Conservation (phyloP, 92 coral and sea anemone species). For the Umimayanthus chanpuru region DNA sequence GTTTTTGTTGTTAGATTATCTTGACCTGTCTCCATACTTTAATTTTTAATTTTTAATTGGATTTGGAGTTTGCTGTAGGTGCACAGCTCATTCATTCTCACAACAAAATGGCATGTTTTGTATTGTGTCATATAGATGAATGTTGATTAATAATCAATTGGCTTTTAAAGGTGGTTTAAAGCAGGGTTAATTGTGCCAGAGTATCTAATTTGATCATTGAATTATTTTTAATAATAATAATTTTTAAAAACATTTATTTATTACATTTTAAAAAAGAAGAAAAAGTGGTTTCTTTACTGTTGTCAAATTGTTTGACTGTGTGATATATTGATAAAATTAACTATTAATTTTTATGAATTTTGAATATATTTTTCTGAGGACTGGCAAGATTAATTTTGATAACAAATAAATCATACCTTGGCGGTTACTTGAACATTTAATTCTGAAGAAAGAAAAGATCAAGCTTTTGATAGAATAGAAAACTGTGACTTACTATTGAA, state of each 20-base stretch:
- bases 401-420: not conserved
- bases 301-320: not conserved
- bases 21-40: not conserved
- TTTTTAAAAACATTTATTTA: not conserved
- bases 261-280: not conserved
- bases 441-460: not conserved
- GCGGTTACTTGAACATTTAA: not conserved
- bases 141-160: too few relatives aligned
- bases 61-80: not conserved
- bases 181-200: not conserved
- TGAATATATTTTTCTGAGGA: too few relatives aligned
- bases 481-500: not conserved
- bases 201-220: not conserved
- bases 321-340: not conserved
- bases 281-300: not conserved
- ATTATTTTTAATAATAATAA: not conserved
- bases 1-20: not conserved
- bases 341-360: too few relatives aligned
- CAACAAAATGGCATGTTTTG: too few relatives aligned
- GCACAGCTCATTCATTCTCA: not conserved
- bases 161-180: not conserved
- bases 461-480: not conserved
- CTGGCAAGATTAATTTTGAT: not conserved
- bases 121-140: too few relatives aligned
- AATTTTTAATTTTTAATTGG: too few relatives aligned